These are phyloP conservation scores for Bombyx mandarina DNA, from an alignment of 1,140 invertebrate genomes.

Conservation along the genomic window DNA sequence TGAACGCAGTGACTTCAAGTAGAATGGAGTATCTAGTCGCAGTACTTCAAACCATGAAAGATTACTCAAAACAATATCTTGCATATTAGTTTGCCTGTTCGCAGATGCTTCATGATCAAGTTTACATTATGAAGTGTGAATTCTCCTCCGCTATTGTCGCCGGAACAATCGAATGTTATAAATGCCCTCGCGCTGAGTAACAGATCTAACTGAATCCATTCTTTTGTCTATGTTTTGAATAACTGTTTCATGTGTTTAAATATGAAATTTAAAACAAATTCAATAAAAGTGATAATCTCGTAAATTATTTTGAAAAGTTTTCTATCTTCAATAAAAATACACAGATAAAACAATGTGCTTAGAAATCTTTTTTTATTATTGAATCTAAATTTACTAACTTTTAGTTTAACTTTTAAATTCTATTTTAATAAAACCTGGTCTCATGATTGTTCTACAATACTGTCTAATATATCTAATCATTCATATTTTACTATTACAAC, in stretches of 20 bases:
- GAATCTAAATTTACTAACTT: no score
- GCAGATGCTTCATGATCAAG: constrained; percentile 18
- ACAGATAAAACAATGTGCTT: not conserved
- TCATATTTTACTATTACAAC: no score
- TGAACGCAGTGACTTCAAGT: no score
- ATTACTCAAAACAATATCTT: no score
- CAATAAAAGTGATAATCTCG: not conserved
- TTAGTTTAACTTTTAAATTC: no score
- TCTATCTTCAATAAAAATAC: no score
- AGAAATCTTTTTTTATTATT: constrained; percentile 4
- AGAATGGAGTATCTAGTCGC: no score
- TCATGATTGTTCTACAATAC: no score
- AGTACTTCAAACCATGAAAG: no score
- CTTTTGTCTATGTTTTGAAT: constrained; percentile 6
- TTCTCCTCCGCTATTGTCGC: constrained; percentile 34
- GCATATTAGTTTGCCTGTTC: no score
- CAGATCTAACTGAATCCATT: constrained; percentile 13
- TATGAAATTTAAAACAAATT: not conserved
- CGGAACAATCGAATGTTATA: constrained; percentile 48
- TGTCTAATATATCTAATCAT: no score
- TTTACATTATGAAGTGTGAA: constrained; percentile 15
- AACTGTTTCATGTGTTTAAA: not conserved
- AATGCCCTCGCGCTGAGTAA: constrained; percentile 38
- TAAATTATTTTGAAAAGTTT: not conserved
- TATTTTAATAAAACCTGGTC: no score